Base-by-base conservation (phyloP, 2,888 invertebrate genomes). In the Volucella inanis region DNA sequence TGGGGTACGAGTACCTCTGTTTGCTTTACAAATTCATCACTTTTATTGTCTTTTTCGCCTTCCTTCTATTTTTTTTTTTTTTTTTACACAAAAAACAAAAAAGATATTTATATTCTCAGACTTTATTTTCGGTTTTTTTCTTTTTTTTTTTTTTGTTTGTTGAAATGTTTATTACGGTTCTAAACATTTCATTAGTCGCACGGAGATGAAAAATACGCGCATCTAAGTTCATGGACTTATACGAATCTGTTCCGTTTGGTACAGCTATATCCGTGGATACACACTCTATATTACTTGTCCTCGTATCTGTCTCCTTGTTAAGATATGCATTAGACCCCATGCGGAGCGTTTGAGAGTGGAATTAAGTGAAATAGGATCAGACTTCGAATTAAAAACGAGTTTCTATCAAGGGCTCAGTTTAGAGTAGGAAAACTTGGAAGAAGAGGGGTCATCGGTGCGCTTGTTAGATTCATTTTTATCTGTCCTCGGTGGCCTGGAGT, bases 161-260 rank as follows among this genome's bases (percentile, higher is more conserved):
- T 38, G 31, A 38, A 43, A 59, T 67, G 61, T 79, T 83, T 78
- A 79, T 83, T 68, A 64, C 79, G 38, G 55, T 83, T 74, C 67
- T 83, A 79, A 83, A 79, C 79, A 83, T 68, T 83, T 68, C 64
- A 64, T 64, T 57, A 55, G 10, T 49, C 47, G 49, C 52, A n/a
- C 52, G 14, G 59, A 68, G 70, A 49, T 54, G 47, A 68, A 55
- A 68, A 62, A 64, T 50, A 45, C 31, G 31, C 31, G 31, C 31
- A 31, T 31, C 6, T 3, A 6, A 31, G 31, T 31, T 31, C 6
- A 6, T 6, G 31, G 31, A 31, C 31, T 31, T 31, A 31, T 31
- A 4, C 31, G 31, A 31, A 31, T 31, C 31, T 31, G 31, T 31
- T 31, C 6, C 31, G 31, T 31, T 0, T 31, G 31, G 31, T 6